Conservation (phyloP, 2,888 invertebrate genomes). For the Oscheius sp. region DNA sequence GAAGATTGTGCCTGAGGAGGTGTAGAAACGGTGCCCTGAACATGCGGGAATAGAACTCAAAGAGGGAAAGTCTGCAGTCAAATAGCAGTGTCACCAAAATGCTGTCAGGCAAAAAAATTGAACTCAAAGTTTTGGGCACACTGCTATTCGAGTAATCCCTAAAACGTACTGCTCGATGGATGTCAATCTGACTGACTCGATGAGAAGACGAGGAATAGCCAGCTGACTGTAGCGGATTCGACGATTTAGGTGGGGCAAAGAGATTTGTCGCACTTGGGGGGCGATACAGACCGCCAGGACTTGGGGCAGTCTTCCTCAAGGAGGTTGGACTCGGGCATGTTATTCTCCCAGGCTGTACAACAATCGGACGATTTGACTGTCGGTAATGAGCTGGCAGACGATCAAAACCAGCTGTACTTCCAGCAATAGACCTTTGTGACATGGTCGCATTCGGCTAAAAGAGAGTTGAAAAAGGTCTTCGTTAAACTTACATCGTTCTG, state of each 20-base stretch:
- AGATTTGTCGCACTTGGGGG: conserved; percentile 53
- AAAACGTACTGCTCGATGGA: conserved; percentile 51
- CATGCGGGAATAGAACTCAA: neutral
- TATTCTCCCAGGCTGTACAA: conserved; percentile 59
- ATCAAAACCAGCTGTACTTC: conserved; percentile 49
- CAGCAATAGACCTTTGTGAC: conserved; percentile 57
- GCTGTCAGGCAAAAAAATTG: neutral
- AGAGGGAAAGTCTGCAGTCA: neutral
- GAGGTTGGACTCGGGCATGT: conserved; percentile 36
- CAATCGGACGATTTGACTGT: conserved; percentile 60
- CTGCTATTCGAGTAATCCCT: too few relatives aligned
- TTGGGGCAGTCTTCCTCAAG: conserved; percentile 45
- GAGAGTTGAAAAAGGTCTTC: neutral
- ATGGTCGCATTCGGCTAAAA: conserved; percentile 58
- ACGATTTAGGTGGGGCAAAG: conserved; percentile 48
- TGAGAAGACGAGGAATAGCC: conserved; percentile 51
- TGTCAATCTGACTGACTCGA: conserved; percentile 45
- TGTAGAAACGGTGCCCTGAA: conserved; percentile 19
- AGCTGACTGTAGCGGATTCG: conserved; percentile 39
- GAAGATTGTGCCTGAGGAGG: conserved; percentile 39
- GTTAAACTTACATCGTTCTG: conserved; percentile 39
- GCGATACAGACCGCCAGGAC: conserved; percentile 55
- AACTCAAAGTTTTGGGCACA: too few relatives aligned
- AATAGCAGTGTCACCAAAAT: neutral
- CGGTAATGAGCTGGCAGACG: conserved; percentile 66